phyloP scores from a whole-genome alignment of 2,888 invertebrate species.

The Eueremaeus valkanovi region DNA sequence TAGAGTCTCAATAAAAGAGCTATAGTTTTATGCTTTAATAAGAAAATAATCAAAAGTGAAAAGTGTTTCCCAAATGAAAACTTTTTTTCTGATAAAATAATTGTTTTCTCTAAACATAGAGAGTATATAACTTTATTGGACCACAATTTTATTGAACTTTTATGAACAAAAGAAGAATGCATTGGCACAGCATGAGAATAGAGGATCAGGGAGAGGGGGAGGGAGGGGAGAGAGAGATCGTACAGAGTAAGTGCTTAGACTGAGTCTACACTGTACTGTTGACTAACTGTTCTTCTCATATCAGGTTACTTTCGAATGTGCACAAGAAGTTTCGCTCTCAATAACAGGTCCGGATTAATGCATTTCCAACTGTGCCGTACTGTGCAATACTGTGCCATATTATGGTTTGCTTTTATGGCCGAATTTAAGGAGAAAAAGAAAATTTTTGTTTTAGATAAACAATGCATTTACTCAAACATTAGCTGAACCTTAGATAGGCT shows the following conservation, averaged over 20 bases:
- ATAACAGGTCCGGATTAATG: conserved; percentile 18
- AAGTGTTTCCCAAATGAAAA: conserved; percentile 1
- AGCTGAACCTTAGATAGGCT: no score
- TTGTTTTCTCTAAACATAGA: neutral
- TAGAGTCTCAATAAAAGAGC: no score
- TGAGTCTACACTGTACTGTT: no score
- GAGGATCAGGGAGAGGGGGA: no score
- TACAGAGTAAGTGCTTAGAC: no score
- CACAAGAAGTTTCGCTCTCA: neutral
- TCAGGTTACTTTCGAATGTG: neutral
- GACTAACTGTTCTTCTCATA: neutral
- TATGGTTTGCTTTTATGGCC: conserved; percentile 29
- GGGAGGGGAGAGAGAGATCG: no score
- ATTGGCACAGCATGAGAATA: conserved; percentile 26
- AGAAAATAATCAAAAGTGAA: conserved; percentile 13
- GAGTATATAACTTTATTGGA: neutral
- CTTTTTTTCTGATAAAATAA: neutral
- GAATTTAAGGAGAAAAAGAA: neutral
- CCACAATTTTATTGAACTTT: conserved; percentile 1
- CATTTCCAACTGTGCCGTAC: conserved; percentile 33
- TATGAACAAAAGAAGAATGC: neutral
- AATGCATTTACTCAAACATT: no score
- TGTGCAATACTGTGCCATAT: no score
- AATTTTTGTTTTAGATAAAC: no score
- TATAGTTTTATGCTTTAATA: neutral